These are phyloP conservation scores for Mormyrus proboscirostris DNA, from an alignment of 2,797 vertebrate genomes.

Conservation along the genomic window DNA sequence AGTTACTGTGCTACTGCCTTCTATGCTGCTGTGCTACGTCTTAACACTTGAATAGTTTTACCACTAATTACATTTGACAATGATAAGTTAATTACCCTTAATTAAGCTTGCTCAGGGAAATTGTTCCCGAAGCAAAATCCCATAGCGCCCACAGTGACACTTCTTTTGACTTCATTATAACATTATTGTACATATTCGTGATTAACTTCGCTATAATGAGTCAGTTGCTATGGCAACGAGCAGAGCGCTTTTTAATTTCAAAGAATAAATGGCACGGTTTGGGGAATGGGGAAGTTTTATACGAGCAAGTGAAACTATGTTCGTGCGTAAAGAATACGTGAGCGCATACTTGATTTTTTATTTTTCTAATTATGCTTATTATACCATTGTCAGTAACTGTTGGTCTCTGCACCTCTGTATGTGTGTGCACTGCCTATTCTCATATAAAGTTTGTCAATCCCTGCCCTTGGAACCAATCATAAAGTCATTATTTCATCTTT, in stretches of 20 bases:
- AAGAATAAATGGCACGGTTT: neutral
- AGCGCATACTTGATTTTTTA: too few species aligned
- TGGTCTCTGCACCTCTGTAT: neutral
- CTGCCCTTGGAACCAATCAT: constrained; percentile 22
- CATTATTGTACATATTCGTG: constrained; percentile 55
- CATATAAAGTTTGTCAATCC: constrained; percentile 11
- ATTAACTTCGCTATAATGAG: constrained; percentile 74
- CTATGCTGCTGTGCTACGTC: neutral
- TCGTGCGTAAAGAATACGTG: neutral
- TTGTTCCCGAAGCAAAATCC: constrained; percentile 14
- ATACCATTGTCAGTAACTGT: neutral
- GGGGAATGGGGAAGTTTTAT: neutral
- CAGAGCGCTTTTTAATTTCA: constrained; percentile 30
- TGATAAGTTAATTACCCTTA: constrained; percentile 25
- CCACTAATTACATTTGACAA: constrained; percentile 28
- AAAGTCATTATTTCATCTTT: neutral
- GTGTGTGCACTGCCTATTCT: constrained; percentile 5
- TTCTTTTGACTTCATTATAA: constrained; percentile 24
- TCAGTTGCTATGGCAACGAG: constrained; percentile 73
- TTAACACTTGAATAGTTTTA: constrained; percentile 16
- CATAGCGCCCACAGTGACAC: constrained; percentile 2
- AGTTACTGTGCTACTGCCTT: neutral
- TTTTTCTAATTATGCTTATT: neutral
- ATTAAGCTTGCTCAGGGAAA: constrained; percentile 19
- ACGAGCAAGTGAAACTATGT: neutral